phyloP scores from a whole-genome alignment of 2,113 vertebrate genomes.

The Panurus biarmicus region DNA sequence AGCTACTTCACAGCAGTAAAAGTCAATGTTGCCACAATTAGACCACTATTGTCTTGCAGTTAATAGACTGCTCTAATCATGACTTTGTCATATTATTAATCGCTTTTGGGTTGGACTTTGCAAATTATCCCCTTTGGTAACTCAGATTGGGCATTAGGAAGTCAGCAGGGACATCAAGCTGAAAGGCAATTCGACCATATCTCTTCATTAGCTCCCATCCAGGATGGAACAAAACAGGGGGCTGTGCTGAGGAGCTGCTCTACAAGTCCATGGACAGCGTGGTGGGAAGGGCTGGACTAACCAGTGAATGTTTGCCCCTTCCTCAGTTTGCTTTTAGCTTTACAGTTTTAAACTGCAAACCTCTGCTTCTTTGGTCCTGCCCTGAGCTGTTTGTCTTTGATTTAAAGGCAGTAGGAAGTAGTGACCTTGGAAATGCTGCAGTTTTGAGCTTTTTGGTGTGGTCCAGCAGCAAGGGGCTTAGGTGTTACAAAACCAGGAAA shows the following conservation, averaged over 20 bases:
- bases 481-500: neutral
- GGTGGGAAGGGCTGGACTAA: neutral
- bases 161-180: conserved; percentile 4
- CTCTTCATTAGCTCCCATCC: conserved; percentile 50
- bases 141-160: conserved; percentile 23
- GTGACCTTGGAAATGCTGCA: neutral
- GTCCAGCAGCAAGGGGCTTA: neutral
- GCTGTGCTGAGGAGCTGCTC: conserved; percentile 3
- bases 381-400: neutral
- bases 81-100: conserved; percentile 65
- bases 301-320: neutral
- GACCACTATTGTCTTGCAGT: conserved; percentile 49
- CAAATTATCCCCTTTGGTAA: conserved; percentile 69
- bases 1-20: conserved; percentile 40
- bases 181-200: conserved; percentile 17
- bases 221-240: neutral
- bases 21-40: conserved; percentile 61
- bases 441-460: neutral
- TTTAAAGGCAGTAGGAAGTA: neutral
- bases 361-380: neutral
- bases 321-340: neutral
- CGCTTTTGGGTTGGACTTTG: conserved; percentile 63
- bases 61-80: conserved; percentile 48
- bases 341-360: neutral
- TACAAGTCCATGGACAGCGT: rapidly evolving